Percentiles rank a stretch among this genome's conserved stretches.
Evolutionary conservation across 2,888 invertebrate species (phyloP).

Genomic region (Leucania comma): DNA sequence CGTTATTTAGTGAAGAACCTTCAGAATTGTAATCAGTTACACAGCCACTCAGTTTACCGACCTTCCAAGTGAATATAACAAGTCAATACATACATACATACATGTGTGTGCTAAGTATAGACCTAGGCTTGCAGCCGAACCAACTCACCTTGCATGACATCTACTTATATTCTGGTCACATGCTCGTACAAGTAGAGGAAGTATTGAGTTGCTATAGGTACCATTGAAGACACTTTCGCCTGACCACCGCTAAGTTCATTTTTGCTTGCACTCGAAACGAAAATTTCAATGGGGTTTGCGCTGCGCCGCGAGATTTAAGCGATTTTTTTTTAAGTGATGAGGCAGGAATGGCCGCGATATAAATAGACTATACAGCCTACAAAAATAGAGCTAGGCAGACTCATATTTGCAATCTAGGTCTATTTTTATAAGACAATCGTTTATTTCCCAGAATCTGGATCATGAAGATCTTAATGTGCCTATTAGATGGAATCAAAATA

Average conservation of each 20-base stretch:
- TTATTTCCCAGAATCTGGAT: too few relatives aligned
- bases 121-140: conserved; percentile 10
- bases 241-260: too few relatives aligned
- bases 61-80: conserved; percentile 23
- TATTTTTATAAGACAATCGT: too few relatives aligned
- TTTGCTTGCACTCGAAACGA: too few relatives aligned
- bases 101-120: background rate
- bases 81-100: conserved; percentile 29
- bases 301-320: too few relatives aligned
- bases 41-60: background rate
- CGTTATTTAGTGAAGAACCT: conserved; percentile 5
- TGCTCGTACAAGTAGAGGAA: conserved; percentile 30
- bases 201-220: background rate
- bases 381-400: background rate
- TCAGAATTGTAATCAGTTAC: conserved; percentile 11
- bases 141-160: conserved; percentile 48
- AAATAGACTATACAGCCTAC: background rate
- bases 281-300: too few relatives aligned
- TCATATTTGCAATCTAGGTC: background rate
- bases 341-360: too few relatives aligned
- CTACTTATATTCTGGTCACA: conserved; percentile 38
- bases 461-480: too few relatives aligned
- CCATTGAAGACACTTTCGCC: too few relatives aligned
- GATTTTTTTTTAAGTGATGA: too few relatives aligned
- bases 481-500: too few relatives aligned